phyloP scores from a whole-genome alignment of 2,888 invertebrate genomes.

The Pseudeuparius sepicola region DNA sequence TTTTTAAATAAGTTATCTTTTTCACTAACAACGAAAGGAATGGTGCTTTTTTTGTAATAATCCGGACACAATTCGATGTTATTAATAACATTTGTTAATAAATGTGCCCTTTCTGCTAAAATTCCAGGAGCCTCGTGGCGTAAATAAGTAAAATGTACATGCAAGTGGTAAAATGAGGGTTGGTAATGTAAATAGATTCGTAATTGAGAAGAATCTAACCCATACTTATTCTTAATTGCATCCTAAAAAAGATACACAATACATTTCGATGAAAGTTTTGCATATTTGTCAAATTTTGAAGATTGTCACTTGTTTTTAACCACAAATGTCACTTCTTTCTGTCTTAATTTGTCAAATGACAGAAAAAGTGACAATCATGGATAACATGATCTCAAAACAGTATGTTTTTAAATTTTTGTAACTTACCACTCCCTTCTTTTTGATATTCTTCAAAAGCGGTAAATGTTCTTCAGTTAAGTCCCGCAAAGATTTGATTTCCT shows the following conservation, averaged over 20 bases:
- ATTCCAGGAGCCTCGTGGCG: slow-evolving; percentile 74
- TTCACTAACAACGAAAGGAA: slow-evolving; percentile 73
- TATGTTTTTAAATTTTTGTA: too few relatives aligned
- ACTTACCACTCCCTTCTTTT: slow-evolving; percentile 60
- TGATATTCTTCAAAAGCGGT: slow-evolving; percentile 72
- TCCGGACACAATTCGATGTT: slow-evolving; percentile 75
- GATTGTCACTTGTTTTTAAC: too few relatives aligned
- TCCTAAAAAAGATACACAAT: slow-evolving; percentile 46
- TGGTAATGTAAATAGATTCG: slow-evolving; percentile 90
- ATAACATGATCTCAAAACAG: too few relatives aligned
- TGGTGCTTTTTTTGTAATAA: slow-evolving; percentile 73
- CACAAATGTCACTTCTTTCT: too few relatives aligned
- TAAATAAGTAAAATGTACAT: slow-evolving; percentile 83
- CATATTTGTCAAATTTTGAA: too few relatives aligned
- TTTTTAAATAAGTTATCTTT: slow-evolving; percentile 61
- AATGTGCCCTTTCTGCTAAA: slow-evolving; percentile 75
- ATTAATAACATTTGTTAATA: slow-evolving; percentile 78
- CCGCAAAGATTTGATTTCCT: slow-evolving; percentile 70
- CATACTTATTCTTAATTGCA: slow-evolving; percentile 68
- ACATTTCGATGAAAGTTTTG: too few relatives aligned
- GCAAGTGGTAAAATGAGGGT: slow-evolving; percentile 94
- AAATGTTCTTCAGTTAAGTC: slow-evolving; percentile 72
- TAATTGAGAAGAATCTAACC: slow-evolving; percentile 57
- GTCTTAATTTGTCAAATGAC: too few relatives aligned
- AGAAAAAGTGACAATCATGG: too few relatives aligned